phyloP scores from a whole-genome alignment of 2,797 vertebrate genomes.

The Parauchenoglanis punctatus region DNA sequence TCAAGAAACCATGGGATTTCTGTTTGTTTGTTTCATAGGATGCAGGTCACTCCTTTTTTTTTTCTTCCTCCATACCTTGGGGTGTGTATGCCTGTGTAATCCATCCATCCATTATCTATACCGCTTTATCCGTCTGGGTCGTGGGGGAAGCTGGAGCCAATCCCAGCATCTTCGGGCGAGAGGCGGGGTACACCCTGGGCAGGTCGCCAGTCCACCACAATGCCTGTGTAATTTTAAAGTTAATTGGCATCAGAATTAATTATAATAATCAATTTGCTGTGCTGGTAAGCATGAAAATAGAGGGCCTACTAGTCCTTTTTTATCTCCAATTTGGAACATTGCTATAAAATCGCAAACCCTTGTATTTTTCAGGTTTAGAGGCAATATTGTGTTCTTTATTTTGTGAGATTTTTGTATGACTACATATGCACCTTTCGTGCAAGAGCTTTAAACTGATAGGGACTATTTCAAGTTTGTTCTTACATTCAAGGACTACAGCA shows the following conservation, averaged over 20 bases:
- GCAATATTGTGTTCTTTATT: neutral
- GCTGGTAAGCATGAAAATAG: constrained; percentile 35
- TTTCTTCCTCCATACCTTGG: constrained; percentile 56
- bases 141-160: too few species aligned
- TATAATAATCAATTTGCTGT: neutral
- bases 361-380: neutral
- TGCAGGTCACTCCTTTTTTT: constrained; percentile 6
- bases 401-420: neutral
- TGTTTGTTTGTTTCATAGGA: constrained; percentile 54
- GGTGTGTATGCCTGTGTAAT: neutral
- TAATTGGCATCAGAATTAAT: constrained; percentile 15
- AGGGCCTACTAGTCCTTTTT: constrained; percentile 12
- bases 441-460: neutral
- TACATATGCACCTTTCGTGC: neutral
- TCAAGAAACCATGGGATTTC: constrained; percentile 42
- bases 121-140: too few species aligned
- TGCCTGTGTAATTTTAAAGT: neutral
- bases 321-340: neutral
- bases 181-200: too few species aligned
- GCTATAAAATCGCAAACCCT: neutral
- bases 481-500: constrained; percentile 2
- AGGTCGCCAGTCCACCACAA: too few species aligned
- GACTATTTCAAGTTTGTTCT: neutral
- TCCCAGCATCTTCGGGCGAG: too few species aligned
- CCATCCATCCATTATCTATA: too few species aligned